Base-by-base conservation (phyloP, 2,888 invertebrate species). In the Melipona beecheii region DNA sequence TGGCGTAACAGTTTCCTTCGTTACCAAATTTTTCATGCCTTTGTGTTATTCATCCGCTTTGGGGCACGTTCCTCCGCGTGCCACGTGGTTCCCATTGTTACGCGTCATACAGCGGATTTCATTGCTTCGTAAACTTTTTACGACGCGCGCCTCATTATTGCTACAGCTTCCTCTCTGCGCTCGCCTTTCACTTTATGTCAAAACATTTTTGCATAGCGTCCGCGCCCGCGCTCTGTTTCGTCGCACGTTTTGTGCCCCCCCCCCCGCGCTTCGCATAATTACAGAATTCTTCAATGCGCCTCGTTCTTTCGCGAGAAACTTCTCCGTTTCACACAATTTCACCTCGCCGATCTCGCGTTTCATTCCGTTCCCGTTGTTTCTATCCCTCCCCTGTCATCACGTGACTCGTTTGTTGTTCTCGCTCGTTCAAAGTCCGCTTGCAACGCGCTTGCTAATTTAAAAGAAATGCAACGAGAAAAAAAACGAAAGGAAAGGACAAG, bases 101-200 rank as follows among this genome's bases (percentile, higher is more conserved):
- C 5, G 49, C 21, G n/a, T 0, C 50, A 31, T 31, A n/a, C 27
- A 36, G 21, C n/a, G 11, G 52, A 50, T 74, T 74, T 62, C 73
- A 74, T 74, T 74, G 73, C 52, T 54, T 52, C 64, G 52, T 64
- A 64, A 74, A 74, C 31, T 64, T 74, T 74, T 74, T 64, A 74
- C 73, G 64, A 64, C 73, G 15, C 31, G 62, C 62, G n/a, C 52
- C 73, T 74, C 73, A 74, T 74, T 64, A 74, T 74, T 74, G 73
- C 64, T 64, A 54, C 19, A 64, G 19, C n/a, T 52, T 52, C 19
- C 36, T 17, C 73, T 13, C 19, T 15, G 52, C 24, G 64, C 36
- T 74, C 64, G 36, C 52, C 15, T 64, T 64, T 64, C 52, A 64
- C 73, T 36, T 9, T 73, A 21, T 52, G 52, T 64, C 64, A 74